These are phyloP conservation scores for Falco cherrug DNA, from an alignment of 2,797 vertebrate species.

Conservation along the genomic window DNA sequence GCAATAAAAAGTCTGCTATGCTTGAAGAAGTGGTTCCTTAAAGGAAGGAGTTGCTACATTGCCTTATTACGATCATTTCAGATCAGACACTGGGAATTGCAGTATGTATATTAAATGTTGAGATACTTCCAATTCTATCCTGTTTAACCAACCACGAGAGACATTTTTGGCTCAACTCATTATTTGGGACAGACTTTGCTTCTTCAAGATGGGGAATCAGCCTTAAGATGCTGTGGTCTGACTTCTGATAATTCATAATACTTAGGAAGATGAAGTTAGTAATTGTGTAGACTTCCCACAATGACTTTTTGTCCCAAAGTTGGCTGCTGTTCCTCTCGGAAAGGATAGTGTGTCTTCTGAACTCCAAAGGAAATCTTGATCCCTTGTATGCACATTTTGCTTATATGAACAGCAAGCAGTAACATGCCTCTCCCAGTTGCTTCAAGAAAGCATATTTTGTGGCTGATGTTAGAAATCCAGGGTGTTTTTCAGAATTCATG, in stretches of 20 bases:
- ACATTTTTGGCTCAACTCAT: not conserved
- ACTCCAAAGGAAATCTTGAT: not conserved
- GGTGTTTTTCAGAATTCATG: not conserved
- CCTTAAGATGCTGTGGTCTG: not conserved
- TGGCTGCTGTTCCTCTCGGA: not conserved
- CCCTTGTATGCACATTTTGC: not conserved
- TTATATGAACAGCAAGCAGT: not conserved
- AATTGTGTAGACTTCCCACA: not conserved
- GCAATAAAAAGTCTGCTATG: not conserved
- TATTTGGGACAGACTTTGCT: not conserved
- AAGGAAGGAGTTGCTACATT: not conserved
- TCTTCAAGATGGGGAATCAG: not conserved
- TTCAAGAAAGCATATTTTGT: not conserved
- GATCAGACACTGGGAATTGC: not conserved
- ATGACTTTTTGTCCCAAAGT: not conserved
- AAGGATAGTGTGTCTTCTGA: not conserved
- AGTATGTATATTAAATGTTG: not conserved
- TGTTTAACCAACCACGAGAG: not conserved
- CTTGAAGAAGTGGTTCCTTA: not conserved
- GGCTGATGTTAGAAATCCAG: not conserved
- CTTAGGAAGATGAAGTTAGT: not conserved
- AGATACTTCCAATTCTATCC: not conserved
- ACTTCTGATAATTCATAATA: not conserved
- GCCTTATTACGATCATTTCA: not conserved
- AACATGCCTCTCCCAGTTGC: not conserved